Evolutionary conservation across 2,888 invertebrate genomes (phyloP).

Genomic region (Lapara coniferarum): DNA sequence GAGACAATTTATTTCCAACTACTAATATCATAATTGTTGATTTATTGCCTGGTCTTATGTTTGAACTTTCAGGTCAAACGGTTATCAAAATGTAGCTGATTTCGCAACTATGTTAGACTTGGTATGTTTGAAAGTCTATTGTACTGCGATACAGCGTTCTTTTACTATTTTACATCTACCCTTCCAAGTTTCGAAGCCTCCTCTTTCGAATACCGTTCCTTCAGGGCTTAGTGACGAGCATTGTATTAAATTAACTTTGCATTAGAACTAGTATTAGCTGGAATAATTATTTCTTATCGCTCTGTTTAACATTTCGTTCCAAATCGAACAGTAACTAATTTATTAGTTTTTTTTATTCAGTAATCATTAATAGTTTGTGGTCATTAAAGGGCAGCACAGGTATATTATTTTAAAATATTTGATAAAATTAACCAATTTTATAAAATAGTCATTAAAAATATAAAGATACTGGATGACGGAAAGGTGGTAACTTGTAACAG

Average conservation of each 20-base stretch:
- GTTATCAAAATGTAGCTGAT: no score
- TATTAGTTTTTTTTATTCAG: not conserved
- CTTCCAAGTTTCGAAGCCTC: not conserved
- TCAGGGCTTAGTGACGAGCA: no score
- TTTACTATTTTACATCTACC: no score
- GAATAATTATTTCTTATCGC: not conserved
- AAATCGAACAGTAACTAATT: not conserved
- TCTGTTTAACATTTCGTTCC: slow-evolving; percentile 5
- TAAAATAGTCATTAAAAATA: not conserved
- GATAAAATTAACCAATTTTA: not conserved
- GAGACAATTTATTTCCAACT: no score
- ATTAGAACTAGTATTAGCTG: not conserved
- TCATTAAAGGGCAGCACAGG: not conserved
- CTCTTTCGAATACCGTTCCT: not conserved
- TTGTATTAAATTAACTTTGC: not conserved
- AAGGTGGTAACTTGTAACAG: not conserved
- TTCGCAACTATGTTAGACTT: no score
- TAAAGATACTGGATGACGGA: not conserved
- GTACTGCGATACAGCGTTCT: no score
- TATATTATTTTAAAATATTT: not conserved
- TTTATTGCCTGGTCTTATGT: not conserved
- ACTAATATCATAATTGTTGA: not conserved
- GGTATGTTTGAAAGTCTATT: no score
- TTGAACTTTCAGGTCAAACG: not conserved
- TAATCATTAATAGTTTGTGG: not conserved